Conservation (phyloP, 2,113 vertebrate species). For the Climacteris rufus region DNA sequence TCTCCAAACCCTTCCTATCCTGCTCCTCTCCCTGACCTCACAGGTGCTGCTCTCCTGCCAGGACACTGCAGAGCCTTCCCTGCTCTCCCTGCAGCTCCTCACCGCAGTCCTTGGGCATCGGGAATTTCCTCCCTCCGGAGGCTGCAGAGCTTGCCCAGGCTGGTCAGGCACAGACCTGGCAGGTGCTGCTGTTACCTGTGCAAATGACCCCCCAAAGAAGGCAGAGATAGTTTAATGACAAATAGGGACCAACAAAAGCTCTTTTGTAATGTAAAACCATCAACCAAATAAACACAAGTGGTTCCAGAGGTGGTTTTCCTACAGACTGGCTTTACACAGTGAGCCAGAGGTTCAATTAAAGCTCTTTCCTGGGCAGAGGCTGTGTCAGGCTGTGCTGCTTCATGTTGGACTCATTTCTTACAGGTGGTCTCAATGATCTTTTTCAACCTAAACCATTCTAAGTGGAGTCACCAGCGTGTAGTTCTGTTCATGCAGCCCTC, state of each 20-base stretch:
- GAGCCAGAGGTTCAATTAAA: not conserved
- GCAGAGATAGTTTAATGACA: not conserved
- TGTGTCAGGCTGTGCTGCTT: not conserved
- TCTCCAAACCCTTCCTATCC: not conserved
- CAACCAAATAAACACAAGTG: not conserved
- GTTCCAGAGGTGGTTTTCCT: not conserved
- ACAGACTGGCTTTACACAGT: not conserved
- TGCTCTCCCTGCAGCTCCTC: not conserved
- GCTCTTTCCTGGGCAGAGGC: not conserved
- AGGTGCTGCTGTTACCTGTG: not conserved
- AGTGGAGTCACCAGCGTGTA: not conserved
- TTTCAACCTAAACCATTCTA: not conserved
- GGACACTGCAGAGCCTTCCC: rapidly evolving
- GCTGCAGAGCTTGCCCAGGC: not conserved
- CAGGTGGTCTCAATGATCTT: not conserved
- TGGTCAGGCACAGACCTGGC: rapidly evolving
- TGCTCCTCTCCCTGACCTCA: not conserved
- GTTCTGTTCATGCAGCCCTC: not conserved
- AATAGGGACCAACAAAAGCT: not conserved
- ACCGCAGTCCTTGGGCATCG: rapidly evolving
- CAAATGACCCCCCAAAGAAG: not conserved
- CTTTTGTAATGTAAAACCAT: not conserved
- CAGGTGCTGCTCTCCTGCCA: not conserved
- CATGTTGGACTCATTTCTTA: not conserved
- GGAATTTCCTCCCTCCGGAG: not conserved